Evolutionary conservation across 2,888 invertebrate genomes (phyloP), one percentile per base, ranked within the genome.

Genomic region (Timandra comae): DNA sequence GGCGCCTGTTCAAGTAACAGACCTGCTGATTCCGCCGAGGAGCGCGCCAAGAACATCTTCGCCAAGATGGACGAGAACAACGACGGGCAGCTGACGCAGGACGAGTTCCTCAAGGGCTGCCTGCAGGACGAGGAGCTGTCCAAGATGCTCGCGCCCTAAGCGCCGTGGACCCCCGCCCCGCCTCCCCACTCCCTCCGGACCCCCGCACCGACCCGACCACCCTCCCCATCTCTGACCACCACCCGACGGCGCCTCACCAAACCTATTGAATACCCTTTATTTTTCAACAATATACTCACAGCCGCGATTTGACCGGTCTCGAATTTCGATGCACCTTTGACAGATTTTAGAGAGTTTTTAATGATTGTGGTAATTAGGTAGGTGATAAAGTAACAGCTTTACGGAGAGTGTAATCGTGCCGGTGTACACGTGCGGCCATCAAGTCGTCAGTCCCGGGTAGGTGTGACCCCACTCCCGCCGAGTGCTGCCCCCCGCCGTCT

Each of bases 11-110:
- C 96, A 63, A 96, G 96, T 78, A 96, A 96, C 86, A 89, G 96
- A 69, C 96, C 97, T 28, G 96, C 96, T 23, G 97, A 97, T 74
- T 96, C 97, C 10, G 98, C 99, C 13, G 97, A 98, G 73, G 98
- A 98, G 71, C 89, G 99, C 53, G 99, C 99, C 56, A 97, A 97
- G 88, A 98, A 98, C 81, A 99, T 99, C 64, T 99, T 99, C 85
- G 97, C 97, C 41, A 98, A 98, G 86, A 99, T 99, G 99, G 99
- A 99, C 79, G 96, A 97, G 72, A 99, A 99, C 89, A 96, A 97
- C 86, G 99, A 99, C 80, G 98, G 98, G 41, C 97, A 98, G 79
- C 90, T 98, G 68, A 97, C 97, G 50, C 96, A 98, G 85, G 97
- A 98, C 52, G 99, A 99, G 88, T 98, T 98, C 85, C 91, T 98